Conservation (phyloP, 2,113 vertebrate genomes). For the Oncorhynchus kisutch region DNA sequence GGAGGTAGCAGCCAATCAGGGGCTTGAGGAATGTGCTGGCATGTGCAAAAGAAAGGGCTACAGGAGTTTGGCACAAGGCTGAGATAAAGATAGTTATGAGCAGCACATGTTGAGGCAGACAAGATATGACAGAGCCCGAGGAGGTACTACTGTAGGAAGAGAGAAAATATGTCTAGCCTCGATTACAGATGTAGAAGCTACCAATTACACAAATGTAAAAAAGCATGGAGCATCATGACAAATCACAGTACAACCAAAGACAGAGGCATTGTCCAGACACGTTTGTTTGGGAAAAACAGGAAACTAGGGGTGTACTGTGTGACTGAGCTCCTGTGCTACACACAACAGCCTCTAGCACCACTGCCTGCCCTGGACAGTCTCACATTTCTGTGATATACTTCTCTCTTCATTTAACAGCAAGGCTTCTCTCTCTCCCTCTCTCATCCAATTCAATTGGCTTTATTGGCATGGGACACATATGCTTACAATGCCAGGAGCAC, state of each 20-base stretch:
- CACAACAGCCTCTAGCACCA: too few species aligned
- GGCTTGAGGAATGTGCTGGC: constrained; percentile 42
- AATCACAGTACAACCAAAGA: constrained; percentile 20
- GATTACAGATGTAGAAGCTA: background rate
- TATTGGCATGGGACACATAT: too few species aligned
- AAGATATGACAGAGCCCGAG: constrained; percentile 5
- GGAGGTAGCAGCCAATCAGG: constrained; percentile 45
- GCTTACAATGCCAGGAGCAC: background rate
- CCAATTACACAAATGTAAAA: background rate
- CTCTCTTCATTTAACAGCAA: background rate
- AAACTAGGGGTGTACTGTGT: background rate
- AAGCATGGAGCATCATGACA: too few species aligned
- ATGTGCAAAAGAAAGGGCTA: constrained; percentile 11
- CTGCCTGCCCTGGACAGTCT: too few species aligned
- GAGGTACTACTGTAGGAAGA: background rate
- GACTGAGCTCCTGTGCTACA: too few species aligned
- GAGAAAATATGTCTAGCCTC: background rate
- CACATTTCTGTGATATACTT: too few species aligned
- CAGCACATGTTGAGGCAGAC: background rate
- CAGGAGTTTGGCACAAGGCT: background rate
- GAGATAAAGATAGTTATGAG: background rate
- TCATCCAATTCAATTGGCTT: too few species aligned
- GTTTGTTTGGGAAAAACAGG: constrained; percentile 44
- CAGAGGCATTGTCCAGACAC: constrained; percentile 35
- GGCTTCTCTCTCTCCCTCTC: background rate